phyloP scores from a whole-genome alignment of 2,113 vertebrate genomes.

The Romanogobio albipinnatus region DNA sequence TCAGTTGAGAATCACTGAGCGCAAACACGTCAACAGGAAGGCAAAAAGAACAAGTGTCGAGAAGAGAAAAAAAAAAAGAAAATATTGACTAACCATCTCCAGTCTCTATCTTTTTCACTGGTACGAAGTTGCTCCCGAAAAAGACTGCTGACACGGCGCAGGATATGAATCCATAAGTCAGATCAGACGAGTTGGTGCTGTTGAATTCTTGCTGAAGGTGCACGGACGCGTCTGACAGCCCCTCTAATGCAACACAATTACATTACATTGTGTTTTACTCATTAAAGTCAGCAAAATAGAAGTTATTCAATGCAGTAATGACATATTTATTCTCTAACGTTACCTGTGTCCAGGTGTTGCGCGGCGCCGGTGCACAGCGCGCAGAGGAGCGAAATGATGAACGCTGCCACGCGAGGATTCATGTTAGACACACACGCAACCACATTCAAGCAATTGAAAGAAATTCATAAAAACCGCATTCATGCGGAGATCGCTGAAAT shows the following conservation, averaged over 20 bases:
- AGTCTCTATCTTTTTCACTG: slow-evolving; percentile 85
- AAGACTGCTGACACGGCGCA: slow-evolving; percentile 77
- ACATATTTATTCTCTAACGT: neutral
- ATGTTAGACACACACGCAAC: neutral
- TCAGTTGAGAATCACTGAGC: neutral
- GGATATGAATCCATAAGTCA: slow-evolving; percentile 76
- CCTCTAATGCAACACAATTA: slow-evolving; percentile 1
- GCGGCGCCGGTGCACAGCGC: neutral
- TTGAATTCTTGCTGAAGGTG: slow-evolving; percentile 28
- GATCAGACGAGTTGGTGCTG: slow-evolving; percentile 67
- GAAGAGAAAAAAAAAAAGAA: neutral
- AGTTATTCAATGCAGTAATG: neutral
- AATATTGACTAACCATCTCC: slow-evolving; percentile 77
- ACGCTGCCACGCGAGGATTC: neutral
- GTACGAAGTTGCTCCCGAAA: slow-evolving; percentile 86
- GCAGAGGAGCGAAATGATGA: neutral
- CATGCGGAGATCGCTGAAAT: neutral
- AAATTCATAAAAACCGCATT: neutral
- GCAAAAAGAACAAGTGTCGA: neutral
- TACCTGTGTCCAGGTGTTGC: slow-evolving; percentile 29
- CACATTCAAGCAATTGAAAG: neutral
- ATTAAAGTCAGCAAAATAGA: neutral
- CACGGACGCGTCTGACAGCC: neutral
- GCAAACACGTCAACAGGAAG: neutral
- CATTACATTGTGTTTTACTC: neutral